These are phyloP conservation scores for Akabosia matsudoensis DNA, from an alignment of 1,140 invertebrate genomes.

Conservation along the genomic window DNA sequence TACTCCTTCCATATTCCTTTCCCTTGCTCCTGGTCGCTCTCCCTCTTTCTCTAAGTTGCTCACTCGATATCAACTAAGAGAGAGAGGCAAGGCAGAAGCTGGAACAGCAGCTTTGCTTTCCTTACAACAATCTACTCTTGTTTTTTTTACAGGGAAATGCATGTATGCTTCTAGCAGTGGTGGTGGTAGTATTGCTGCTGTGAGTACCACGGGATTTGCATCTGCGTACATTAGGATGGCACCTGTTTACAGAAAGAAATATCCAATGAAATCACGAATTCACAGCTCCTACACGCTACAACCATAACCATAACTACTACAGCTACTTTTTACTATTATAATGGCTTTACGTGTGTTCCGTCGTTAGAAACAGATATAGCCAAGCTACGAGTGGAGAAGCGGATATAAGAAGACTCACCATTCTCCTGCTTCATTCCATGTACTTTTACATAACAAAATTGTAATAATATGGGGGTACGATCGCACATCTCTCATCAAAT, in stretches of 20 bases:
- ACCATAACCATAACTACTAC: not conserved
- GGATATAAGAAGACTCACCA: too few relatives aligned
- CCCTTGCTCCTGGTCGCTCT: not conserved
- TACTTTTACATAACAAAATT: too few relatives aligned
- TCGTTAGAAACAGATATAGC: not conserved
- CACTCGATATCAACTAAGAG: not conserved
- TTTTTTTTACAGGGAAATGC: not conserved
- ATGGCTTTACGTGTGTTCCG: not conserved
- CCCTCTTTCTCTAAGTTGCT: not conserved
- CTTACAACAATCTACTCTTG: not conserved
- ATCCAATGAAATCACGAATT: slow-evolving; percentile 29
- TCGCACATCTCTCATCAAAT: not conserved
- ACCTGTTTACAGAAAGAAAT: slow-evolving; percentile 28
- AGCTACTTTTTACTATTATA: slow-evolving; percentile 11
- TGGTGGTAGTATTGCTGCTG: not conserved
- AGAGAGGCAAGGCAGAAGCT: not conserved
- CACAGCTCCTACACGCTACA: slow-evolving; percentile 10
- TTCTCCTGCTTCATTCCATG: too few relatives aligned
- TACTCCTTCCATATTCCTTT: slow-evolving; percentile 18
- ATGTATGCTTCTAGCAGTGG: slow-evolving; percentile 1
- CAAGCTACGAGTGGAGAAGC: not conserved
- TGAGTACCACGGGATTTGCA: slow-evolving; percentile 23
- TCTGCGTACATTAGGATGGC: slow-evolving; percentile 30
- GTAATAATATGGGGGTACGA: not conserved
- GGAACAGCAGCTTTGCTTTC: not conserved